Percentiles rank a stretch among this genome's conserved stretches.
Conservation (phyloP, 2,888 invertebrate species). For the Lasioglossum villosulum region DNA sequence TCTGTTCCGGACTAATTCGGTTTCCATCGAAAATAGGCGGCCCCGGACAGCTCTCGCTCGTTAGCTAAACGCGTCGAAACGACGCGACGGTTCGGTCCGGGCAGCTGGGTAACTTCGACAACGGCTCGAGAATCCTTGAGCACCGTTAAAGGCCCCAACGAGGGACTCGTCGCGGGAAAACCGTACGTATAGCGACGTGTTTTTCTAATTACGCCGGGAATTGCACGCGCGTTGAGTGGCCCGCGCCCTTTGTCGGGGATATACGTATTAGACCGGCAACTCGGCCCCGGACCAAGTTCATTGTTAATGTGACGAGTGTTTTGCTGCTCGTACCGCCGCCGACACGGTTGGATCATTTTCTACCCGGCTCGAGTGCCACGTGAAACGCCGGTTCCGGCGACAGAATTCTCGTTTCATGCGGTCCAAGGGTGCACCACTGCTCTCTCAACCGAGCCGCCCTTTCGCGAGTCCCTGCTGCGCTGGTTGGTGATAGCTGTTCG, state of each 20-base stretch:
- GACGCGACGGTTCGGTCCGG: slow-evolving; percentile 24
- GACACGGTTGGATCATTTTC: neutral
- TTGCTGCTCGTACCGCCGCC: neutral
- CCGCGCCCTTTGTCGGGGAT: neutral
- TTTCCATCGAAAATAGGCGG: slow-evolving; percentile 68
- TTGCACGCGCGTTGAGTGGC: neutral
- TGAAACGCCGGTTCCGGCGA: neutral
- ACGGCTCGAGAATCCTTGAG: slow-evolving; percentile 59
- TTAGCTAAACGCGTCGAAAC: slow-evolving; percentile 63
- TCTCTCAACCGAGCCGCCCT: neutral
- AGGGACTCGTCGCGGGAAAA: slow-evolving; percentile 39
- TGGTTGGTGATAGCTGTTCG: no score
- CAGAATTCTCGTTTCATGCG: neutral
- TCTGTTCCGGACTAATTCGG: slow-evolving; percentile 57
- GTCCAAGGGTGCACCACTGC: neutral
- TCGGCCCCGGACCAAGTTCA: slow-evolving; percentile 9
- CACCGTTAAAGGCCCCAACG: slow-evolving; percentile 54
- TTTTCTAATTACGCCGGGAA: slow-evolving; percentile 32
- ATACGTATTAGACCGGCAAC: neutral
- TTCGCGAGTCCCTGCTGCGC: neutral
- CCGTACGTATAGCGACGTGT: neutral
- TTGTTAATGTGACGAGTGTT: slow-evolving; percentile 15
- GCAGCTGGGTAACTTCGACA: slow-evolving; percentile 61
- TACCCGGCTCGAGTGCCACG: neutral
- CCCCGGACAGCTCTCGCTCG: slow-evolving; percentile 55